A percentile compares a stretch with the other conserved stretches of the same genome.
These are phyloP conservation scores for Anguilla marmorata DNA, from an alignment of 2,797 vertebrate genomes.

Conservation along the genomic window DNA sequence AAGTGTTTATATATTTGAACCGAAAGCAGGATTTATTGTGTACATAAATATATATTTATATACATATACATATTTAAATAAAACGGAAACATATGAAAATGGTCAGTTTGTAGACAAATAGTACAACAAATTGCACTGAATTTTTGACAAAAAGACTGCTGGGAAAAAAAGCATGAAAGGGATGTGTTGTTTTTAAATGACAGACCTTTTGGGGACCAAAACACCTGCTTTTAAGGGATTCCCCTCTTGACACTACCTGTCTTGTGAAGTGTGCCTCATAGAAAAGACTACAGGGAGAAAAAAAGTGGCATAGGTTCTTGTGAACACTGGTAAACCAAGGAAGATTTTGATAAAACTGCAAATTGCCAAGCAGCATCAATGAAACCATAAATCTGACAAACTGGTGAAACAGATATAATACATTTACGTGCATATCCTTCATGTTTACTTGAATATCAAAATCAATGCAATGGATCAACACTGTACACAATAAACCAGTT, in stretches of 20 bases:
- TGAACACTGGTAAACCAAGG: neutral
- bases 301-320: neutral
- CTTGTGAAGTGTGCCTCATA: slow-evolving; percentile 10
- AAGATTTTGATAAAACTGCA: neutral
- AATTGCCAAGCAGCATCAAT: slow-evolving; percentile 2
- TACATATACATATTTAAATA: slow-evolving; percentile 19
- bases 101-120: slow-evolving; percentile 25
- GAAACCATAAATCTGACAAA: neutral
- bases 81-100: slow-evolving; percentile 1
- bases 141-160: neutral
- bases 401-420: neutral
- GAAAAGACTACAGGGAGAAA: neutral
- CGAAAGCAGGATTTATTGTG: slow-evolving; percentile 16
- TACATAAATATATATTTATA: slow-evolving; percentile 30
- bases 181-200: slow-evolving; percentile 19
- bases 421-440: neutral
- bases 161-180: slow-evolving; percentile 19
- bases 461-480: neutral
- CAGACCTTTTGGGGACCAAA: slow-evolving; percentile 19
- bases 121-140: neutral
- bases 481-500: neutral
- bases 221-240: slow-evolving; percentile 18
- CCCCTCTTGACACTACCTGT: slow-evolving; percentile 6
- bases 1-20: slow-evolving; percentile 17
- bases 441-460: neutral